Evolutionary conservation across 2,113 vertebrate genomes (phyloP), one percentile per base, ranked within the genome.

Genomic region (Suricata suricatta): DNA sequence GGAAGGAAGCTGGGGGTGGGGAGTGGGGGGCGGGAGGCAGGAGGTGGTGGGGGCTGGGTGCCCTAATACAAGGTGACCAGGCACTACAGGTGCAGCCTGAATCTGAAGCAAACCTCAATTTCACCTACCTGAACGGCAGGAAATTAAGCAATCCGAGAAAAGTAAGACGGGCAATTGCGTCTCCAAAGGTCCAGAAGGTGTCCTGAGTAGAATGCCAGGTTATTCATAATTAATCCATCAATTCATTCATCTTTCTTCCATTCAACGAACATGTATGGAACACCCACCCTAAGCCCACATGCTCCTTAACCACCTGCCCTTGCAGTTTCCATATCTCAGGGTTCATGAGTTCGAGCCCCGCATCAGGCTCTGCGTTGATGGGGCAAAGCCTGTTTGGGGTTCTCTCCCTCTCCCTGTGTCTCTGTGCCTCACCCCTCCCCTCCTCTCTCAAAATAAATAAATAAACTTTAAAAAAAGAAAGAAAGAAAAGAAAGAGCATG

Each of bases 41-140:
- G 4, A 38, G 41, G 50, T 4, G 41, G 0, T 0, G 21, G 76
- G 64, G 1, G 41, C 17, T 1, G n/a, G 69, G 54, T 0, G 0
- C 29, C 76, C 64, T 50, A 8, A 33, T 0, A 80, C 54, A 50
- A 29, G 0, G 13, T 15, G 31, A 19, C 17, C n/a, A 31, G 57
- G 69, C 23, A 19, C 41, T 10, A 2, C 2, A 52, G 90, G 38
- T 6, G 33, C 29, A n/a, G 27, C 11, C 74, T 12, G 23, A 38
- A 10, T 17, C 33, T 4, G 52, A 64, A 82, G 38, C 29, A 57
- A 38, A 21, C 35, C 11, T 17, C 38, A 29, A 89, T 74, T 38
- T 74, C 91, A 38, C 27, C n/a, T 12, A 7, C 47, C 19, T 15
- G 19, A n/a, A 1, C 33, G 27, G 7, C 69, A 74, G 74, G 44